These are phyloP conservation scores for Leptatherina wallacei DNA, from an alignment of 2,797 vertebrate genomes.

Conservation along the genomic window DNA sequence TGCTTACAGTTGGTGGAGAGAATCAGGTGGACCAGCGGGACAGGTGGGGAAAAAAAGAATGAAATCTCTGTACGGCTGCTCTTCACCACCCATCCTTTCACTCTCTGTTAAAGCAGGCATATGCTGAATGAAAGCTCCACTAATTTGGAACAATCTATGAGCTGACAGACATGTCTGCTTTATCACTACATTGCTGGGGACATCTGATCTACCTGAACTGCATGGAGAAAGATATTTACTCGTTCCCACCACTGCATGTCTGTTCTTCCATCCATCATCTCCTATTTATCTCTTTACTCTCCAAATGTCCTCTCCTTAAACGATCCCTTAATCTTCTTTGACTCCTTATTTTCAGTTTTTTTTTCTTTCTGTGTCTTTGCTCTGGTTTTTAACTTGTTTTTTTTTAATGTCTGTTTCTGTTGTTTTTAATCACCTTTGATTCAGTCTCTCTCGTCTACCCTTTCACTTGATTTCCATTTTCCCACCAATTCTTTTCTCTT, in stretches of 20 bases:
- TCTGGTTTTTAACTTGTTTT: slow-evolving; percentile 15
- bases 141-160: slow-evolving; percentile 79
- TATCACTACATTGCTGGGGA: slow-evolving; percentile 46
- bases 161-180: slow-evolving; percentile 54
- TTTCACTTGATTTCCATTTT: slow-evolving; percentile 56
- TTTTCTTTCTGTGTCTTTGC: slow-evolving; percentile 1
- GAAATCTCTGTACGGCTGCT: slow-evolving; percentile 61
- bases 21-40: slow-evolving; percentile 55
- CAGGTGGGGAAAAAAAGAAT: slow-evolving; percentile 10
- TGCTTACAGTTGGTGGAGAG: slow-evolving; percentile 65
- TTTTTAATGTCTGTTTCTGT: slow-evolving; percentile 28
- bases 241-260: slow-evolving; percentile 6
- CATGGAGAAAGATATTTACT: slow-evolving; percentile 4
- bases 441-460: slow-evolving; percentile 24
- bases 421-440: slow-evolving; percentile 40
- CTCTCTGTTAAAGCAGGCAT: slow-evolving; percentile 60
- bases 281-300: slow-evolving; percentile 7
- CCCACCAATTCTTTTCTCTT: slow-evolving; percentile 35
- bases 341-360: slow-evolving; percentile 17
- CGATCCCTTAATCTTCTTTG: neutral
- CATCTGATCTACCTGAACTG: slow-evolving; percentile 59
- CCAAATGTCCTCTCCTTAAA: neutral
- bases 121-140: slow-evolving; percentile 77
- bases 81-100: slow-evolving; percentile 42
- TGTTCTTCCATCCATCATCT: slow-evolving; percentile 10